phyloP scores from a whole-genome alignment of 1,140 invertebrate species.

The Calephelis virginiensis region DNA sequence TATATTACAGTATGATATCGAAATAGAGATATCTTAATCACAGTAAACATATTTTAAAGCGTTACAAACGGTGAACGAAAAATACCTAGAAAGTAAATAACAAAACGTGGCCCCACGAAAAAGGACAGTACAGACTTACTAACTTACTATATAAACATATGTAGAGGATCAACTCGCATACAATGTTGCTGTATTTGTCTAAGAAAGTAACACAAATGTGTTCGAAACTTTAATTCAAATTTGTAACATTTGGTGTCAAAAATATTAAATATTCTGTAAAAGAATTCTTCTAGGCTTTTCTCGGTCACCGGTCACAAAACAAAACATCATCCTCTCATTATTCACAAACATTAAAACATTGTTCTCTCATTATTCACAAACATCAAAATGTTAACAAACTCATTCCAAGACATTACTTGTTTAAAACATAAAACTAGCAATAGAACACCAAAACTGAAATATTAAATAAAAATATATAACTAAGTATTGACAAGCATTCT shows the following conservation, averaged over 20 bases:
- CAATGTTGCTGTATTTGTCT: too few relatives aligned
- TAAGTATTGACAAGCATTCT: slow-evolving; percentile 11
- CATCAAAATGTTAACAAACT: slow-evolving; percentile 5
- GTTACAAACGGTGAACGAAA: not conserved
- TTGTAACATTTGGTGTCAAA: too few relatives aligned
- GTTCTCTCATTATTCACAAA: slow-evolving; percentile 3
- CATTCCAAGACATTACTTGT: not conserved
- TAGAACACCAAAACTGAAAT: slow-evolving; percentile 15
- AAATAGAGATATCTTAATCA: slow-evolving; percentile 6
- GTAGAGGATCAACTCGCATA: too few relatives aligned
- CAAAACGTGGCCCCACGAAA: too few relatives aligned
- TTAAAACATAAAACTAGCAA: slow-evolving; percentile 15
- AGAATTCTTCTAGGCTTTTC: too few relatives aligned
- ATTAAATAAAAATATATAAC: slow-evolving; percentile 15
- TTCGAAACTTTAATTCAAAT: too few relatives aligned
- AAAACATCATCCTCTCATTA: not conserved
- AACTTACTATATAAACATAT: too few relatives aligned
- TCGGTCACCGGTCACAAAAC: too few relatives aligned
- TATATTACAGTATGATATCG: slow-evolving; percentile 12
- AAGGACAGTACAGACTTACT: too few relatives aligned
- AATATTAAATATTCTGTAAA: too few relatives aligned
- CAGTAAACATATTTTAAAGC: slow-evolving; percentile 12
- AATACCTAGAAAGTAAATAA: too few relatives aligned
- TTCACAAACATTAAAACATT: slow-evolving; percentile 3
- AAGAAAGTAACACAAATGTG: too few relatives aligned